phyloP scores from a whole-genome alignment of 23 tunicate species.

The Phallusia fumigata region DNA sequence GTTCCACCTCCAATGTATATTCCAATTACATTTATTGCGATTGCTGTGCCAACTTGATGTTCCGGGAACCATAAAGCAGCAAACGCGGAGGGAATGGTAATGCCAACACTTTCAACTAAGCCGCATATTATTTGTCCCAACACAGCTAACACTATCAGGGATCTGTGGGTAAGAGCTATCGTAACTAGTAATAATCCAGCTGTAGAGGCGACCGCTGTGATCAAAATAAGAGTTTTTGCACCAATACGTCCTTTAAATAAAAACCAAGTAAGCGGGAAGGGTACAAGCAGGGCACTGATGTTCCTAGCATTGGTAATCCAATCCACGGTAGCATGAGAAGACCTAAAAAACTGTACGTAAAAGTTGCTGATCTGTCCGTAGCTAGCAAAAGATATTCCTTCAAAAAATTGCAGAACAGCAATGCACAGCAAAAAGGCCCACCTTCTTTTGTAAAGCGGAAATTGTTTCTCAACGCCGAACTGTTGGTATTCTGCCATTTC shows the following conservation, averaged over 20 bases:
- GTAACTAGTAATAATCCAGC: neutral
- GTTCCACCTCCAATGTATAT: neutral
- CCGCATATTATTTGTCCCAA: neutral
- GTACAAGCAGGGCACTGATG: neutral
- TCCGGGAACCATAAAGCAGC: neutral
- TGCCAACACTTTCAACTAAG: neutral
- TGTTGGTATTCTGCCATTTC: no score
- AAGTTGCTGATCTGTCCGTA: neutral
- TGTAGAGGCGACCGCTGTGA: neutral
- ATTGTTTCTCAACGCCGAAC: neutral
- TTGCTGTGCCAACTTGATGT: neutral
- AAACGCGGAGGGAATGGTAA: neutral
- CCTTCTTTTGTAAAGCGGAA: neutral
- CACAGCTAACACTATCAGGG: neutral
- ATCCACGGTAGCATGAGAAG: neutral
- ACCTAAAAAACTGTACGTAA: neutral
- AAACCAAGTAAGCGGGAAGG: neutral
- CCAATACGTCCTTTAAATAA: neutral
- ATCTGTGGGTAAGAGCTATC: neutral
- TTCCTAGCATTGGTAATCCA: slow-evolving; percentile 3
- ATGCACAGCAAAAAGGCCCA: neutral
- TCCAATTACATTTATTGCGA: neutral
- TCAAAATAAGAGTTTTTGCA: neutral
- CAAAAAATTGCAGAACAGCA: neutral
- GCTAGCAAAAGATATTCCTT: neutral